Conservation (phyloP, 1,140 invertebrate species). For the Drosophila equinoxialis region DNA sequence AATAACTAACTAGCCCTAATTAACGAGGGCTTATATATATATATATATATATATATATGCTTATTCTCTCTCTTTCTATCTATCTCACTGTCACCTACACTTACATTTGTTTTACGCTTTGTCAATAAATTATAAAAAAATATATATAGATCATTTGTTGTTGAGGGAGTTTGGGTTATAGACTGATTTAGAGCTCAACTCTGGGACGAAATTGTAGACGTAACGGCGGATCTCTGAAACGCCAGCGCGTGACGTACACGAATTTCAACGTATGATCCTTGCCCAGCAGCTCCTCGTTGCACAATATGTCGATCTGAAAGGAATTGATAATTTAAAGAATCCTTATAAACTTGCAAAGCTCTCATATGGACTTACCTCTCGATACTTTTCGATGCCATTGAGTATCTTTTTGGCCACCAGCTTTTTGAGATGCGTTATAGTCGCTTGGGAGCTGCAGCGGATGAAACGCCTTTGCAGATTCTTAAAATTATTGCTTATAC, state of each 20-base stretch:
- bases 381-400: constrained; percentile 95
- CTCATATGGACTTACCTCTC: constrained; percentile 88
- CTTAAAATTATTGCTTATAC: constrained; percentile 92
- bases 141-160: constrained; percentile 72
- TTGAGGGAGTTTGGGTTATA: constrained; percentile 40
- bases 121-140: constrained; percentile 75
- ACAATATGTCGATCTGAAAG: constrained; percentile 97
- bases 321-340: neutral
- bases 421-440: constrained; percentile 98
- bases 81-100: constrained; percentile 57
- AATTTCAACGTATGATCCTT: constrained; percentile 99
- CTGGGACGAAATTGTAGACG: constrained; percentile 92
- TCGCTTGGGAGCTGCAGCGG: constrained; percentile 96
- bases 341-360: neutral
- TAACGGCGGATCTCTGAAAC: constrained; percentile 95
- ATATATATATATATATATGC: constrained; percentile 54
- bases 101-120: constrained; percentile 35
- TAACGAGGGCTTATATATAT: constrained; percentile 32
- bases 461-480: constrained; percentile 95
- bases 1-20: neutral
- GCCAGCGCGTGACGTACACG: constrained; percentile 98
- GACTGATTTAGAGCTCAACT: constrained; percentile 83
- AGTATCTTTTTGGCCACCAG: constrained; percentile 98
- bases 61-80: constrained; percentile 41
- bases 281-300: constrained; percentile 98